Base-by-base conservation (phyloP, 2,113 vertebrate species). In the Clarias macrocephalus region DNA sequence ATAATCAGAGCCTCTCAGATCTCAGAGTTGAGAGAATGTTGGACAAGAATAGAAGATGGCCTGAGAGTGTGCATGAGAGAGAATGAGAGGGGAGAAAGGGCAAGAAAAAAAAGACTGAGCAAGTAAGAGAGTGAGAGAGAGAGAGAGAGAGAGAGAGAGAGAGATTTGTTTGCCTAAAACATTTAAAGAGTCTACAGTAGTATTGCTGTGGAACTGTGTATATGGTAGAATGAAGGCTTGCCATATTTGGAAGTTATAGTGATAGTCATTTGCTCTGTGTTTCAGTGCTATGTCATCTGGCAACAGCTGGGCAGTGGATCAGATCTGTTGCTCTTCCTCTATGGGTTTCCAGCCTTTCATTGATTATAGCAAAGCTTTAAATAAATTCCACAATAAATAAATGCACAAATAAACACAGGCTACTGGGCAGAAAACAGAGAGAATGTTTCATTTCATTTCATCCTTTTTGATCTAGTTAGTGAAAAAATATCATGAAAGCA, bases 231-330 rank as follows among this genome's bases (percentile, higher is more conserved):
- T 85, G 73, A 77, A 76, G 25, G 28, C 25, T 77, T 42, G 25
- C 73, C 73, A 30, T 63, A 85, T 85, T 75, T 63, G 37, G 73
- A 63, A 54, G 19, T 60, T 63, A n/a, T 1, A 85, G 70, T 85
- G 56, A 15, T 37, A 37, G 33, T 37, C 33, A 37, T 37, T 37
- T 37, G 33, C 33, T 37, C 2, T 37, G 33, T 37, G 33, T 37
- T 37, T 37, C 33, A 37, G 33, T 37, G 33, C 25, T 54, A n/a
- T 23, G 63, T 52, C 56, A 48, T 85, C 70, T 76, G 70, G 16
- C 25, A 85, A 75, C 59, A 85, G 37, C 48, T 63, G 59, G 59
- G 54, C 18, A 28, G 37, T 42, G n/a, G 70, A 12, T n/a, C 30
- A n/a, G 70, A 12, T n/a, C 30, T 62, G 25, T 54, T 62, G 9